phyloP scores from a whole-genome alignment of 2,888 invertebrate species.

The Thereva unica region DNA sequence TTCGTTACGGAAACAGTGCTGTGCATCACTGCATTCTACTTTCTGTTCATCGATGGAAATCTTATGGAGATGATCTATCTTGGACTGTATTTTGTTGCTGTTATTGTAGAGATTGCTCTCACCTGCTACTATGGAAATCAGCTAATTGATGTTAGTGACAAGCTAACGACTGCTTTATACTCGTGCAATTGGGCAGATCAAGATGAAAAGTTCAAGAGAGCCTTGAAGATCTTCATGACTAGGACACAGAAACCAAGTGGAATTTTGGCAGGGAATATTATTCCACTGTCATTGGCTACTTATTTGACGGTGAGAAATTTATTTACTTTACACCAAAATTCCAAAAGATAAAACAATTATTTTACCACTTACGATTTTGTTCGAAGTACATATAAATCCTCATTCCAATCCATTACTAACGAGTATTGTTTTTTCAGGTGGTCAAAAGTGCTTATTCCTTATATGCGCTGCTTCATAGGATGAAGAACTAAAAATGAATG shows the following conservation, averaged over 20 bases:
- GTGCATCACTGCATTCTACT: slow-evolving; percentile 11
- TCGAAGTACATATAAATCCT: neutral
- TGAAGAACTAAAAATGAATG: neutral
- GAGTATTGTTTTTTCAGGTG: neutral
- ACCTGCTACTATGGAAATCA: slow-evolving; percentile 10
- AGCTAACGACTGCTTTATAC: slow-evolving; percentile 10
- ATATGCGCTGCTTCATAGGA: slow-evolving; percentile 15
- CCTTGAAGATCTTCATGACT: slow-evolving; percentile 4
- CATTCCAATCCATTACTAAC: neutral
- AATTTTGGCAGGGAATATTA: slow-evolving; percentile 14
- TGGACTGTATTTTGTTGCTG: neutral
- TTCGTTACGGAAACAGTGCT: neutral
- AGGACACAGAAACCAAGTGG: slow-evolving; percentile 13
- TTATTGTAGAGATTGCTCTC: slow-evolving; percentile 2
- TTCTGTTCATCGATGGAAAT: slow-evolving; percentile 13
- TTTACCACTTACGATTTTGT: neutral
- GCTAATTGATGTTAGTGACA: neutral
- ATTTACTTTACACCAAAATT: neutral
- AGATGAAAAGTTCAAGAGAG: slow-evolving; percentile 6
- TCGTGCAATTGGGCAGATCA: slow-evolving; percentile 7
- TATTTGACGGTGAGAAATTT: neutral
- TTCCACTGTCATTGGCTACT: neutral
- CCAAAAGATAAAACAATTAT: neutral
- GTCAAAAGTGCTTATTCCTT: slow-evolving; percentile 14
- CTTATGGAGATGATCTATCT: slow-evolving; percentile 10